These are phyloP conservation scores for Mormyrops boulengeri DNA, from an alignment of 2,797 vertebrate species.

Conservation along the genomic window DNA sequence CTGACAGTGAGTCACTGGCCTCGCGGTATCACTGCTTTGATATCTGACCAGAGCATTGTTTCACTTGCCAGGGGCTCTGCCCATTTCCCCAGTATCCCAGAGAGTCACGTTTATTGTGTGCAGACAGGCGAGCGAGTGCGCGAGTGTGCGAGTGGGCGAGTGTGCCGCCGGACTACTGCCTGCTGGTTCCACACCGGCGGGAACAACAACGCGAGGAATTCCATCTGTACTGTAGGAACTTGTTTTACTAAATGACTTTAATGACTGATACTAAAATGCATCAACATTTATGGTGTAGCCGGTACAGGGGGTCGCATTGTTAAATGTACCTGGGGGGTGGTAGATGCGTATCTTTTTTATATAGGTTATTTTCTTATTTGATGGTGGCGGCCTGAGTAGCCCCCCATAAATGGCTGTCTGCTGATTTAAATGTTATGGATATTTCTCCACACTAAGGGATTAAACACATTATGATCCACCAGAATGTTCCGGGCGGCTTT, in stretches of 20 bases:
- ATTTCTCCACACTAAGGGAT: conserved; percentile 22
- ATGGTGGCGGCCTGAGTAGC: background rate
- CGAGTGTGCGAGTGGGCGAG: no score
- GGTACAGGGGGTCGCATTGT: conserved; percentile 58
- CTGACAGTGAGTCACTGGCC: background rate
- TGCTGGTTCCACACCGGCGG: conserved; percentile 48
- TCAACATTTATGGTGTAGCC: conserved; percentile 39
- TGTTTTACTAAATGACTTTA: conserved; percentile 54
- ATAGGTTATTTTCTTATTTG: background rate
- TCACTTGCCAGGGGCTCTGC: background rate
- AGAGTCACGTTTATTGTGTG: background rate
- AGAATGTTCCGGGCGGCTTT: conserved; percentile 37
- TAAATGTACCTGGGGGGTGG: conserved; percentile 40
- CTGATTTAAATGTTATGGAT: background rate
- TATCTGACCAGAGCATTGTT: background rate
- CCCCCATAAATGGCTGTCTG: background rate
- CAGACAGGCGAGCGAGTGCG: background rate
- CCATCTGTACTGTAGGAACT: conserved; percentile 29
- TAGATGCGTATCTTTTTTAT: conserved; percentile 21
- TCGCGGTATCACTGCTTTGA: background rate
- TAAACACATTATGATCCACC: conserved; percentile 48
- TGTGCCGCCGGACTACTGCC: background rate
- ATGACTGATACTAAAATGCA: conserved; percentile 61
- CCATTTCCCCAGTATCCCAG: background rate
- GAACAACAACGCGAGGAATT: conserved; percentile 26